These are phyloP conservation scores for Drosophila ironensis DNA, from an alignment of 1,140 invertebrate genomes.

Conservation along the genomic window DNA sequence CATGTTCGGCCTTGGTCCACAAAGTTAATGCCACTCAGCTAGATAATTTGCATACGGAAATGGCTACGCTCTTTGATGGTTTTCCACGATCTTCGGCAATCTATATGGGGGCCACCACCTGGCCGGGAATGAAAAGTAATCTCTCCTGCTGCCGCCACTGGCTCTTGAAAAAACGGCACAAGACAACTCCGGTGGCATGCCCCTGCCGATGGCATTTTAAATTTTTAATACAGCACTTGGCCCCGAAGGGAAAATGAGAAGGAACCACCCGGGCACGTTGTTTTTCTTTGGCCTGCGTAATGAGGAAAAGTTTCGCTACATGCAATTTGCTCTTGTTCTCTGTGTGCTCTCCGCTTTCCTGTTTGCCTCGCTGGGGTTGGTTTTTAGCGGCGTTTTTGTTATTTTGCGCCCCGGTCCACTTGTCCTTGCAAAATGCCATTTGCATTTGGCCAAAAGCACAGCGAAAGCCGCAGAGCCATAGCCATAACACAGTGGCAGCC, in stretches of 20 bases:
- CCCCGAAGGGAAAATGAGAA: conserved; percentile 25
- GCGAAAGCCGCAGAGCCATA: conserved; percentile 16
- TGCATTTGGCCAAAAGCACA: conserved; percentile 72
- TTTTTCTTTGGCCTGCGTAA: conserved; percentile 39
- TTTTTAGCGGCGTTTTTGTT: conserved; percentile 8
- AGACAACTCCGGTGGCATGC: conserved; percentile 12
- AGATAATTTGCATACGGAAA: conserved; percentile 44
- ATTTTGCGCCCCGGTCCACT: conserved; percentile 44
- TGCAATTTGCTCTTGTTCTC: conserved; percentile 45
- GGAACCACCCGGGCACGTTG: conserved; percentile 2
- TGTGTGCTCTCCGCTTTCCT: not conserved
- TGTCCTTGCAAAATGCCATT: conserved; percentile 72
- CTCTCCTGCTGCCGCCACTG: not conserved
- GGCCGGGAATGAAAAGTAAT: conserved; percentile 7
- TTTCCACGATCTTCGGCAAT: conserved; percentile 36
- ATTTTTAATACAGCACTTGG: conserved; percentile 46
- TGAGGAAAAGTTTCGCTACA: conserved; percentile 52
- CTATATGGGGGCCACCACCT: conserved; percentile 25
- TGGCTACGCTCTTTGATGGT: conserved; percentile 26
- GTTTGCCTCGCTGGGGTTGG: no score
- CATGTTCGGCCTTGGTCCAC: conserved; percentile 36
- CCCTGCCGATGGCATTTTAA: conserved; percentile 39
- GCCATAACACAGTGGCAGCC: no score
- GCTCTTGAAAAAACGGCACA: not conserved
- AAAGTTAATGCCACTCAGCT: conserved; percentile 29